Percentiles rank a stretch among this genome's conserved stretches.
These are phyloP conservation scores for Zaprionus bogoriensis DNA, from an alignment of 2,888 invertebrate genomes.

Conservation along the genomic window DNA sequence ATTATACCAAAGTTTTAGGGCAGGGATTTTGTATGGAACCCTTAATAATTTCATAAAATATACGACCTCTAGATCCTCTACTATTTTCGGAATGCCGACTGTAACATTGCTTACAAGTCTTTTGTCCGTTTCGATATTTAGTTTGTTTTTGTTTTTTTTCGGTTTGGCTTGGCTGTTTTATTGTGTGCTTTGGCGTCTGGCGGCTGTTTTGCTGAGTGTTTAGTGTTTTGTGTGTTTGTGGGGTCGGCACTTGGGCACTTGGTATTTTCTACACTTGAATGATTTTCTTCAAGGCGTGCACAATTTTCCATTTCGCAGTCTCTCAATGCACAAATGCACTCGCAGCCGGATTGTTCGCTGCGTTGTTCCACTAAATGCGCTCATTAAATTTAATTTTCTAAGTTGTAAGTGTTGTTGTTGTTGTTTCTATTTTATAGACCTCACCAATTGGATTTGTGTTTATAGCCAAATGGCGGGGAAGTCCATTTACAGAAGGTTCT, in stretches of 20 bases:
- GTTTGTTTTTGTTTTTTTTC: constrained; percentile 1
- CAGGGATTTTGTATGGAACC: too few species aligned
- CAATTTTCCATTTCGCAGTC: constrained; percentile 62
- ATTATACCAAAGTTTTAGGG: too few species aligned
- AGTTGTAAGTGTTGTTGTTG: constrained; percentile 19
- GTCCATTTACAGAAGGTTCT: constrained; percentile 10
- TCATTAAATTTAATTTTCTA: constrained; percentile 70
- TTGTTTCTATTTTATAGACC: constrained; percentile 21
- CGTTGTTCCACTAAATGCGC: constrained; percentile 55
- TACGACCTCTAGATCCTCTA: too few species aligned
- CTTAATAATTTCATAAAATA: too few species aligned
- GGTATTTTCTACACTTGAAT: constrained; percentile 70
- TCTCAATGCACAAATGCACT: constrained; percentile 53
- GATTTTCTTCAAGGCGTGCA: constrained; percentile 74
- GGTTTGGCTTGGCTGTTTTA: constrained; percentile 21
- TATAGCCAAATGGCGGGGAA: constrained; percentile 1
- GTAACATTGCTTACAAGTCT: too few species aligned
- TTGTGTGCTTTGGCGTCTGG: constrained; percentile 50
- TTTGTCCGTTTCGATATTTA: constrained; percentile 7
- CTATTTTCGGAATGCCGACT: constrained; percentile 6
- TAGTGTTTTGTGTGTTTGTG: constrained; percentile 41
- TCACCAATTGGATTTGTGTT: constrained; percentile 9
- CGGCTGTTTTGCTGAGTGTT: constrained; percentile 34
- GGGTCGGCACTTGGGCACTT: constrained; percentile 61
- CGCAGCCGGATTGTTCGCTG: constrained; percentile 47